These are phyloP conservation scores for Phrynocephalus forsythii DNA, from an alignment of 2,797 vertebrate species.

Conservation along the genomic window DNA sequence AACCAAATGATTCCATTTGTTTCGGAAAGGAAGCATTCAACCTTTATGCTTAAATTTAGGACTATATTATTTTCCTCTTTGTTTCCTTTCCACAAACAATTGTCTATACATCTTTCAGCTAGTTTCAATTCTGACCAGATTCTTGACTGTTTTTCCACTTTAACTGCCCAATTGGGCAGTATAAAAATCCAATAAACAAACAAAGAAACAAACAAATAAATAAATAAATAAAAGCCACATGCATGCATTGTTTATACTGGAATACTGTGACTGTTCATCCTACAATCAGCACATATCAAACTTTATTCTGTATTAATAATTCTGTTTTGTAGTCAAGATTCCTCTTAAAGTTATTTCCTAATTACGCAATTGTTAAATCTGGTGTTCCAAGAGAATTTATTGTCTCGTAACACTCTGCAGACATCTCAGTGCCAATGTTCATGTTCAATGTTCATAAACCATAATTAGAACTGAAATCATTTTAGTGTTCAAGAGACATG, in stretches of 20 bases:
- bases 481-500: neutral
- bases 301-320: neutral
- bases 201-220: no score
- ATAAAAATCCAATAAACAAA: no score
- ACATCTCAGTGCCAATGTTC: neutral
- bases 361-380: neutral
- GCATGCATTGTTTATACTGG: neutral
- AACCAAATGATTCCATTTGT: neutral
- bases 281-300: constrained; percentile 32
- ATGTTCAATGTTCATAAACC: no score
- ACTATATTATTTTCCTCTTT: neutral
- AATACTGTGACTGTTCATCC: neutral
- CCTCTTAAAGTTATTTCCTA: constrained; percentile 16
- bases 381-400: neutral
- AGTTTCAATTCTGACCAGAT: neutral
- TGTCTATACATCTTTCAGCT: constrained; percentile 25
- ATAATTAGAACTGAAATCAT: no score
- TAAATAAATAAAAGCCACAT: neutral
- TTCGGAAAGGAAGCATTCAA: neutral
- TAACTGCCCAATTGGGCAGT: neutral
- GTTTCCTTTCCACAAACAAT: neutral
- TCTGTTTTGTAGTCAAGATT: constrained; percentile 24
- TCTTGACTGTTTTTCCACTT: neutral
- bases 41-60: neutral
- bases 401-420: neutral